A percentile compares a stretch with the other conserved stretches of the same genome.
Evolutionary conservation across 2,113 vertebrate genomes (phyloP).

Genomic region (Mobula birostris): DNA sequence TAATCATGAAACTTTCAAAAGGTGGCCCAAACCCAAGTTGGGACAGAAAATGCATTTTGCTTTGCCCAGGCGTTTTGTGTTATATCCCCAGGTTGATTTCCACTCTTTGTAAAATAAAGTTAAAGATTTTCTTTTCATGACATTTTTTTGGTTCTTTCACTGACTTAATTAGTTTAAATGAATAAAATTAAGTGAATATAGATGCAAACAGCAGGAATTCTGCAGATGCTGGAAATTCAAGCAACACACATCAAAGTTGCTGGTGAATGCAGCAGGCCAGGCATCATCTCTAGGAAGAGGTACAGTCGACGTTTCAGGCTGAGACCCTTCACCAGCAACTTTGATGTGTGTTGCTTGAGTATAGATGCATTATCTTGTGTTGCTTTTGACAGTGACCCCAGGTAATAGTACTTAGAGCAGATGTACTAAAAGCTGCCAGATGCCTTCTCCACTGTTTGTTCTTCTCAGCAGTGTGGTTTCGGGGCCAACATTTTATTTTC

Average conservation of each 20-base stretch:
- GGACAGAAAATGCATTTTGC: neutral
- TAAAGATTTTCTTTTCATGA: neutral
- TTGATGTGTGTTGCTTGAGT: neutral
- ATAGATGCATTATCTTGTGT: neutral
- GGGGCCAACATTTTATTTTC: neutral
- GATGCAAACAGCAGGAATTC: neutral
- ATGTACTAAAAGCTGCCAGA: neutral
- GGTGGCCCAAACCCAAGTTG: neutral
- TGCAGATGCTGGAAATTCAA: too few species aligned
- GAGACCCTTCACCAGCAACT: too few species aligned
- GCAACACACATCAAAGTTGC: too few species aligned
- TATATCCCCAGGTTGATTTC: neutral
- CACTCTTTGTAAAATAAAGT: neutral
- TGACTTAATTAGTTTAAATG: neutral
- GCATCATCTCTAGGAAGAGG: too few species aligned
- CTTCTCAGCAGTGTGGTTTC: neutral
- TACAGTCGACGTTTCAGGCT: too few species aligned
- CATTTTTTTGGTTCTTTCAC: neutral
- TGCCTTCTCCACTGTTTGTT: neutral
- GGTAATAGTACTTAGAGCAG: neutral
- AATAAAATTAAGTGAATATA: neutral
- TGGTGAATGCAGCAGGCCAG: too few species aligned
- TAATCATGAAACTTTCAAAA: neutral
- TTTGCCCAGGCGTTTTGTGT: neutral
- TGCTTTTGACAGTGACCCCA: neutral